These are phyloP conservation scores for Acromyrmex heyeri DNA, from an alignment of 1,140 invertebrate species.

Conservation along the genomic window DNA sequence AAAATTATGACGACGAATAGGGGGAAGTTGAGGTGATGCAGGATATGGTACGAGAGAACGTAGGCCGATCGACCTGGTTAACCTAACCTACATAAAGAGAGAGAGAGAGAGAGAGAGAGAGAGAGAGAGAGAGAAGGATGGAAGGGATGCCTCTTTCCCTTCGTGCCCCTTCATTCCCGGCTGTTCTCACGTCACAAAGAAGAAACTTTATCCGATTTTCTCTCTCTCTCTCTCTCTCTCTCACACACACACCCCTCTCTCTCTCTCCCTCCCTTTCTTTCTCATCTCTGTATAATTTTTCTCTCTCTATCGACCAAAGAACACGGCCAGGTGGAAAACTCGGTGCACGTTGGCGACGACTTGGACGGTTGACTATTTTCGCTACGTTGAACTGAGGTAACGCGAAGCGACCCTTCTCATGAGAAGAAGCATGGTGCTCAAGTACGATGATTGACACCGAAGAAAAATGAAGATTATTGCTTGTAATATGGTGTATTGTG, in stretches of 20 bases:
- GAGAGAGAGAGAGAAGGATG: not conserved
- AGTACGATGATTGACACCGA: constrained; percentile 14
- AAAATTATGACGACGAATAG: constrained; percentile 38
- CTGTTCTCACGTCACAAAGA: constrained; percentile 50
- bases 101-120: too few species aligned
- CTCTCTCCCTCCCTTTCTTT: not conserved
- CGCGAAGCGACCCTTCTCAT: not conserved
- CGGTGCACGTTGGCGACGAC: constrained; percentile 31
- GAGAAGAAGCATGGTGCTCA: not conserved
- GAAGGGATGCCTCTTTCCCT: constrained; percentile 10
- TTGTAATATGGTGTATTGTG: not conserved
- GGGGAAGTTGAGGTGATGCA: constrained; percentile 35
- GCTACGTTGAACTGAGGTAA: constrained; percentile 43
- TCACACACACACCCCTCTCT: not conserved
- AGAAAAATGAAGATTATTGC: constrained; percentile 8
- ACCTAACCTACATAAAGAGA: constrained; percentile 56
- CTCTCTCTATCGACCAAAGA: not conserved
- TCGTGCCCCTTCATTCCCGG: not conserved
- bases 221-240: accelerated
- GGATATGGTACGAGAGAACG: constrained; percentile 41
- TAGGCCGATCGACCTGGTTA: constrained; percentile 61
- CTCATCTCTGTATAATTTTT: constrained; percentile 10
- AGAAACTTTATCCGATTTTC: constrained; percentile 55
- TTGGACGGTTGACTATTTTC: constrained; percentile 28
- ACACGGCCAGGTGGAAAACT: constrained; percentile 56